phyloP scores from a whole-genome alignment of 2,113 vertebrate genomes.

The Hippocampus zosterae region DNA sequence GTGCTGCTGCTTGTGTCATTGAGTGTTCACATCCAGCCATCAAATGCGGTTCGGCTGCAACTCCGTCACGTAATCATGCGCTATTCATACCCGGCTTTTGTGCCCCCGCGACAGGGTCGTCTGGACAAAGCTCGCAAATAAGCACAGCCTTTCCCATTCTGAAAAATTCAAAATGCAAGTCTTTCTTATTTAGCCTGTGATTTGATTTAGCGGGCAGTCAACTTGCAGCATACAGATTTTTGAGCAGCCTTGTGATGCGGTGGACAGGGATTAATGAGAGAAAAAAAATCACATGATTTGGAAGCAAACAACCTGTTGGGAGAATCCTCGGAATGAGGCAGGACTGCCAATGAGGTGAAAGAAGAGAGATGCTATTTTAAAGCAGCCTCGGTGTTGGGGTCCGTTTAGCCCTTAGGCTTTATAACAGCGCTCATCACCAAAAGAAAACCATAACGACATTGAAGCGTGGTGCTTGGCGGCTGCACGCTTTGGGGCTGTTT shows the following conservation, averaged over 20 bases:
- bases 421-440: no score
- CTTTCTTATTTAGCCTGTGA: conserved; percentile 9
- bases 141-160: conserved; percentile 10
- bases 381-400: background rate
- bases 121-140: conserved; percentile 9
- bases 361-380: background rate
- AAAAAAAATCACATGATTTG: background rate
- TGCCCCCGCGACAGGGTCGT: background rate
- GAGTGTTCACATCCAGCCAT: background rate
- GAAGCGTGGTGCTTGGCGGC: no score
- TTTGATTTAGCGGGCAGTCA: conserved; percentile 2
- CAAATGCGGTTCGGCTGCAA: background rate
- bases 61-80: conserved; percentile 53
- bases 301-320: background rate
- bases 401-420: no score
- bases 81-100: conserved; percentile 33
- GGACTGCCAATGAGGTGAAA: background rate
- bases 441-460: no score
- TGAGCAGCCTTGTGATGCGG: background rate
- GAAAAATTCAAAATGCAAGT: conserved; percentile 14
- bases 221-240: background rate
- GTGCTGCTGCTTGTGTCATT: background rate
- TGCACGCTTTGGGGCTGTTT: no score
- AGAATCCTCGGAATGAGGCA: background rate
- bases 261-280: background rate